Evolutionary conservation across 2,888 invertebrate genomes (phyloP).

Genomic region (Noctua janthe): DNA sequence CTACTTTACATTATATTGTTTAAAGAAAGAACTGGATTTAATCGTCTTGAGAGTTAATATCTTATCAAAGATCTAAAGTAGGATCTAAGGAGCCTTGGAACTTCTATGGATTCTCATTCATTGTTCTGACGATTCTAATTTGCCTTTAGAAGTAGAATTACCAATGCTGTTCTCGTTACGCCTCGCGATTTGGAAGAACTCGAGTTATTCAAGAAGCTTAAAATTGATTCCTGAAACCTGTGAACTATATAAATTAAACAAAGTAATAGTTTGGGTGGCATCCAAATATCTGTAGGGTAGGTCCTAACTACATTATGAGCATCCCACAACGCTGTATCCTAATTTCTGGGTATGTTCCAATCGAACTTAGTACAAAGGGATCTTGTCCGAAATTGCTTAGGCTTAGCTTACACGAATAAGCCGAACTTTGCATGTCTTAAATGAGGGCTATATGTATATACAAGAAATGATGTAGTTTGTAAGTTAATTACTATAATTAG

Average conservation of each 20-base stretch:
- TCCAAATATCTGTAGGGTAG: neutral
- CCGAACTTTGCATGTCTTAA: neutral
- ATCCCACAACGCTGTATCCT: neutral
- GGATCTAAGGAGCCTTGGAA: conserved; percentile 10
- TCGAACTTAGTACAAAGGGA: neutral
- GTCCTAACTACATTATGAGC: conserved; percentile 10
- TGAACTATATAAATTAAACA: neutral
- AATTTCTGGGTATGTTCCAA: conserved; percentile 15
- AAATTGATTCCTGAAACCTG: neutral
- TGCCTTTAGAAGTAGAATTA: conserved; percentile 11
- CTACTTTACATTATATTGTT: conserved; percentile 53
- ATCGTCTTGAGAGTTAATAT: conserved; percentile 25
- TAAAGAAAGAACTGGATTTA: conserved; percentile 17
- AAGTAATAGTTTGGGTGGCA: neutral
- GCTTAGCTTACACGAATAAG: neutral
- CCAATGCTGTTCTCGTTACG: conserved; percentile 12
- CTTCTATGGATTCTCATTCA: conserved; percentile 33
- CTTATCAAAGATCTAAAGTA: conserved; percentile 17
- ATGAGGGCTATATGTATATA: neutral
- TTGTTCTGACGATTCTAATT: conserved; percentile 20
- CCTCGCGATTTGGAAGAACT: neutral
- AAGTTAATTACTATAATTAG: neutral
- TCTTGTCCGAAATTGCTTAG: neutral
- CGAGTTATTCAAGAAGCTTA: neutral
- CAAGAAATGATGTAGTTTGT: neutral